Conservation (phyloP, 1,140 invertebrate species). For the Euwallacea similis region DNA sequence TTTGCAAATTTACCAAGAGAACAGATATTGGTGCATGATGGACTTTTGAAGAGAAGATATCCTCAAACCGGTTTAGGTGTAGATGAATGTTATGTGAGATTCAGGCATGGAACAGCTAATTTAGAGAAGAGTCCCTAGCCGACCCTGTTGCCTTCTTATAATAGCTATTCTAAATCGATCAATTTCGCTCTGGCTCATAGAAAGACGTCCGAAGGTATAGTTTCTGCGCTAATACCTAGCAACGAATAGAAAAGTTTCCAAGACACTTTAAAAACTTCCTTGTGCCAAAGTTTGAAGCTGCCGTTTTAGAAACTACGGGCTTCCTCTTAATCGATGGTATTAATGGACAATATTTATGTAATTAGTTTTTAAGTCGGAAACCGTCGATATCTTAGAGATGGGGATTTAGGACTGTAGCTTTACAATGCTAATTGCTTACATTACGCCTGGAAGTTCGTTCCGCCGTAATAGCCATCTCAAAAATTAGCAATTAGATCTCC, state of each 20-base stretch:
- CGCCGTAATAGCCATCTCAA: too few species aligned
- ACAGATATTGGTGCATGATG: too few species aligned
- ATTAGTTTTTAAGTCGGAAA: constrained; percentile 27
- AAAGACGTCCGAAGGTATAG: constrained; percentile 28
- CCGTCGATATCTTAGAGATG: not conserved
- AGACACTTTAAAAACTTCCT: constrained; percentile 36
- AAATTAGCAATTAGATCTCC: too few species aligned
- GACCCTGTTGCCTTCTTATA: constrained; percentile 25
- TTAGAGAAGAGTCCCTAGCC: not conserved
- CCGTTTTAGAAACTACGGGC: constrained; percentile 27
- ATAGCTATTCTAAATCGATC: constrained; percentile 38
- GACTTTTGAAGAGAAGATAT: too few species aligned
- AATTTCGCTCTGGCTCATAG: constrained; percentile 30
- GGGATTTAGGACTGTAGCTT: not conserved
- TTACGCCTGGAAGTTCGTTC: not conserved
- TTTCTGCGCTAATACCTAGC: constrained; percentile 34
- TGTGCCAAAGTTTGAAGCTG: constrained; percentile 11
- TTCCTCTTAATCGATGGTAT: constrained; percentile 28
- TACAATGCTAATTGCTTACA: not conserved
- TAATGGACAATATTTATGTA: constrained; percentile 35
- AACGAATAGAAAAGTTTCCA: constrained; percentile 39
- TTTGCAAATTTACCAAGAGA: too few species aligned
- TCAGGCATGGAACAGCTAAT: too few species aligned
- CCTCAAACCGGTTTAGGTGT: too few species aligned
- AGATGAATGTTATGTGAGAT: too few species aligned